Percentiles rank a stretch among this genome's conserved stretches.
These are phyloP conservation scores for Tragelaphus scriptus DNA, from an alignment of 2,113 vertebrate genomes.

Conservation along the genomic window DNA sequence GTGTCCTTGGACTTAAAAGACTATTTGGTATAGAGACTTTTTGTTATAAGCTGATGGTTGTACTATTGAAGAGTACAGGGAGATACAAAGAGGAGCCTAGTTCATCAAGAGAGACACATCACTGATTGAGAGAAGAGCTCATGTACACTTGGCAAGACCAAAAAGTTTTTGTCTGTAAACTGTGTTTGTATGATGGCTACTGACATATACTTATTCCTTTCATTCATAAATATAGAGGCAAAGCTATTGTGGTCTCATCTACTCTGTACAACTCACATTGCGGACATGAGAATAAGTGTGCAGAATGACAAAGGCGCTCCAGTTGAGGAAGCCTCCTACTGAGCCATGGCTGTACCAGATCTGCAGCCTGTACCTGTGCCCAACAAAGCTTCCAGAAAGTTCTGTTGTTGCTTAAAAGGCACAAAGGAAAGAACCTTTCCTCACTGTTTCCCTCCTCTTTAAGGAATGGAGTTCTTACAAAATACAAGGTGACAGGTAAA, in stretches of 20 bases:
- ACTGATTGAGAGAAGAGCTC: background rate
- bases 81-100: background rate
- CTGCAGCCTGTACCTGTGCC: background rate
- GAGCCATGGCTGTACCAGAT: background rate
- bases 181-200: background rate
- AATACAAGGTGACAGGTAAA: background rate
- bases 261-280: background rate
- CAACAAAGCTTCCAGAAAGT: background rate
- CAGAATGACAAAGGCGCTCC: background rate
- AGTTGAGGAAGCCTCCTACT: background rate
- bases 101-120: background rate
- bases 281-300: background rate
- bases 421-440: no score
- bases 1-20: background rate
- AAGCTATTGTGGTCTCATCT: background rate
- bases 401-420: no score
- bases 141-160: background rate
- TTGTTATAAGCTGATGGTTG: background rate
- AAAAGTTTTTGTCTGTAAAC: background rate
- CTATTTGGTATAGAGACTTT: background rate
- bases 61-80: background rate
- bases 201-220: background rate
- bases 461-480: background rate
- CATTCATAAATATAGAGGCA: background rate
- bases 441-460: no score